Evolutionary conservation across 2,888 invertebrate species (phyloP).

Genomic region (Schrankia costaestrigalis): DNA sequence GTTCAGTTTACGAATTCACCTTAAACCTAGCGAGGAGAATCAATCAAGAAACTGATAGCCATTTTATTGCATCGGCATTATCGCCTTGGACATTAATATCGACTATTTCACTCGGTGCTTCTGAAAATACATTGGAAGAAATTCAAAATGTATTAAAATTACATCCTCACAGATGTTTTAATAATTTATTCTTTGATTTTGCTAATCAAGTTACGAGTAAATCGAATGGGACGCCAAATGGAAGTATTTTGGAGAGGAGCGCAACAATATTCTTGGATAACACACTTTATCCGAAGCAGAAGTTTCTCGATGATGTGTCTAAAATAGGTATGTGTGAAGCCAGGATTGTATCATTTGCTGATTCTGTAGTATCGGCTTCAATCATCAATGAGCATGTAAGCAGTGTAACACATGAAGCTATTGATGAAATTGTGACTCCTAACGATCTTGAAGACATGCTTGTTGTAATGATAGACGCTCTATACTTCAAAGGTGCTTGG

Average conservation of each 20-base stretch:
- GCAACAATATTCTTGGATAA: slow-evolving; percentile 53
- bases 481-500: slow-evolving; percentile 67
- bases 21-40: slow-evolving; percentile 41
- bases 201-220: slow-evolving; percentile 32
- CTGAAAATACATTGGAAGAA: slow-evolving; percentile 47
- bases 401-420: slow-evolving; percentile 49
- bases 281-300: slow-evolving; percentile 33
- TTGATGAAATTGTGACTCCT: slow-evolving; percentile 54
- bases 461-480: slow-evolving; percentile 54
- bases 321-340: slow-evolving; percentile 44
- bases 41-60: slow-evolving; percentile 55
- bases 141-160: slow-evolving; percentile 46
- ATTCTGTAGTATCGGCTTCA: slow-evolving; percentile 37
- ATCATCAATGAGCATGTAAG: slow-evolving; percentile 56
- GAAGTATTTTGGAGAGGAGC: slow-evolving; percentile 47
- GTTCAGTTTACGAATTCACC: slow-evolving; percentile 51
- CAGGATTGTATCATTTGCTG: slow-evolving; percentile 40
- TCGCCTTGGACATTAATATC: slow-evolving; percentile 63
- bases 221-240: slow-evolving; percentile 24
- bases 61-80: slow-evolving; percentile 58
- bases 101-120: slow-evolving; percentile 53
- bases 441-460: slow-evolving; percentile 45
- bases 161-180: slow-evolving; percentile 55
- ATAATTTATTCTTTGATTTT: slow-evolving; percentile 50
- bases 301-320: slow-evolving; percentile 35